Conservation (phyloP, 2,888 invertebrate genomes). For the Cylindroiulus punctatus region DNA sequence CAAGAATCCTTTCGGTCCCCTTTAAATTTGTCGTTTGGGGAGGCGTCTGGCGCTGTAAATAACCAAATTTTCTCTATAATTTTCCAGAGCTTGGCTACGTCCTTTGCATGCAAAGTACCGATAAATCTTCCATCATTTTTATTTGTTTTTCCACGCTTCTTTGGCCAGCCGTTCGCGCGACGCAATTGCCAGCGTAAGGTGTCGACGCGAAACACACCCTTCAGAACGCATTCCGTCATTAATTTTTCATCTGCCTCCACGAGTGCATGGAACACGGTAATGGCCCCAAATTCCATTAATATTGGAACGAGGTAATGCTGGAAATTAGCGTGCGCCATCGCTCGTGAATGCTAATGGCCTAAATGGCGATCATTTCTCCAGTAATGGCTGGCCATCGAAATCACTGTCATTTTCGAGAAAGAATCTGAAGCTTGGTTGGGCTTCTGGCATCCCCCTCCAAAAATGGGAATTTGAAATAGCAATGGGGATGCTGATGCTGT, state of each 20-base stretch:
- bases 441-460: no score
- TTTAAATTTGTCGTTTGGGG: background rate
- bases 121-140: conserved; percentile 42
- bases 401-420: no score
- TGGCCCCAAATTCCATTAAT: conserved; percentile 31
- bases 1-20: background rate
- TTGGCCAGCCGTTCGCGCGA: background rate
- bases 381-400: background rate
- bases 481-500: no score
- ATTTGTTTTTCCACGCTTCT: conserved; percentile 37
- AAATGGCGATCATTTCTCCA: background rate
- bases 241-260: background rate
- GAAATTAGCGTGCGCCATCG: background rate
- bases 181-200: background rate
- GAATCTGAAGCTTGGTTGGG: no score
- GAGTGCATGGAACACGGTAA: background rate
- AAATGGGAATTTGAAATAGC: no score
- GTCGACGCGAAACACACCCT: background rate
- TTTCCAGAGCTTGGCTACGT: conserved; percentile 38
- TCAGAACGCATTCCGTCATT: background rate
- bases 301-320: background rate
- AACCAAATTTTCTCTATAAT: conserved; percentile 37
- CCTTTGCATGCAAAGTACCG: conserved; percentile 23
- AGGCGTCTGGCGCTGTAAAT: conserved; percentile 3
- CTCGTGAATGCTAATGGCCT: conserved; percentile 4